Base-by-base conservation (phyloP, 2,888 invertebrate genomes). In the Acanthosepion esculentum region DNA sequence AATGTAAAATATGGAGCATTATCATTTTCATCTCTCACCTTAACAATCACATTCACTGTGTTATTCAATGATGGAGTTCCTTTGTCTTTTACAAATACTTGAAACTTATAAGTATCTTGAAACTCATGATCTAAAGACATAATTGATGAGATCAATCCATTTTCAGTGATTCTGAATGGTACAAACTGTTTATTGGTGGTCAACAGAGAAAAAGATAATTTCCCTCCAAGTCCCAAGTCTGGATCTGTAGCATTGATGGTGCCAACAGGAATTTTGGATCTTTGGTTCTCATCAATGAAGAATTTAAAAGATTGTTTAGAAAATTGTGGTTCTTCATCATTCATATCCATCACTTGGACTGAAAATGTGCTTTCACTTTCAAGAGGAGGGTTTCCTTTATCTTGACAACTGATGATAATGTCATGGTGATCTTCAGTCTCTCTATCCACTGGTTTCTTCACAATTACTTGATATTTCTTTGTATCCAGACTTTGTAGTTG, bases 391-490 rank as follows among this genome's bases (percentile, higher is more conserved):
- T 78, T 78, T 78, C 78, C 78, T 78, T 78, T 78, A 78, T 78
- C 78, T 33, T n/a, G 12, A 78, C 78, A 78, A 78, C n/a, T 78
- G 78, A 78, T 78, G 0, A n/a, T 78, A n/a, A 78, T 78, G 78
- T 78, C 78, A 78, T 78, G 78, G n/a, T 78, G 78, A 78, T 94
- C 94, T 7, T 94, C 94, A 12, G 94, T 64, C 91, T 96, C 96
- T 59, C 96, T 94, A 94, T 96, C 96, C 23, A 96, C 91, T n/a
- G 95, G 94, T 91, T 95, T 92, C 41, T 95, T 94, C 20, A 96
- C 95, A 29, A 95, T 95, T 7, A 96, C 95, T 95, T 96, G 96
- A 94, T 95, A 96, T 94, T 96, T 95, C 94, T 95, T 95, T 23
- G 95, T 94, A 48, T 95, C 95, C 48, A 96, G 95, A 26, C 95